Conservation (phyloP, 53 echinoderm and acorn worm species). For the Temnopleurus reevesii region DNA sequence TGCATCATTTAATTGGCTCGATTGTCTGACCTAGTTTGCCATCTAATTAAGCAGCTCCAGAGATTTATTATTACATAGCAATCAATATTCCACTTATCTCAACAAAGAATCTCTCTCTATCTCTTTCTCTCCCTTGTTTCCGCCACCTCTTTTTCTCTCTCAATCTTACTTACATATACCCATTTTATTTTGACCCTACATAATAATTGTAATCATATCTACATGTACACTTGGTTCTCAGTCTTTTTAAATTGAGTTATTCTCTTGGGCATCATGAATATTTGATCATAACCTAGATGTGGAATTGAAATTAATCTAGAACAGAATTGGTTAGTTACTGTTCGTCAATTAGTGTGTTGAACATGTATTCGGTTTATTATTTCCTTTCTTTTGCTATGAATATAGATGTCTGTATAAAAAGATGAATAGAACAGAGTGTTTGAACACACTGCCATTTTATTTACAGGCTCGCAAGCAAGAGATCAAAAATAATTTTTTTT, state of each 20-base stretch:
- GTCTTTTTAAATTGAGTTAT: not conserved
- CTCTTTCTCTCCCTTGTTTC: not conserved
- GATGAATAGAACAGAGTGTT: not conserved
- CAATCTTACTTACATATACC: not conserved
- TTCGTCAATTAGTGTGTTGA: not conserved
- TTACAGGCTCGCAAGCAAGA: too few relatives aligned
- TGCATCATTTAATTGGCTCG: not conserved
- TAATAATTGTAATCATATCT: not conserved
- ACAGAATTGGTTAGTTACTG: not conserved
- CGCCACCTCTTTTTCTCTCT: not conserved
- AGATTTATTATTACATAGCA: slow-evolving; percentile 38
- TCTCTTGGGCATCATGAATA: not conserved
- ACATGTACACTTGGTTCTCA: not conserved
- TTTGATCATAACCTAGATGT: not conserved
- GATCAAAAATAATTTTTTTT: too few relatives aligned
- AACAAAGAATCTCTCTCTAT: not conserved
- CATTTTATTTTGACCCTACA: too few relatives aligned
- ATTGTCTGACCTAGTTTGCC: slow-evolving; percentile 37
- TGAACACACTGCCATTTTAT: too few relatives aligned
- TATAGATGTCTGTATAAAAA: not conserved
- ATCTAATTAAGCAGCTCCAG: slow-evolving; percentile 34
- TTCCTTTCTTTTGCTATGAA: not conserved
- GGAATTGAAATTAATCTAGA: not conserved
- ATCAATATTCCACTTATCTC: slow-evolving; percentile 30
- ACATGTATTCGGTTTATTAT: not conserved